Evolutionary conservation across 2,888 invertebrate genomes (phyloP).

Genomic region (Erebia palarica): DNA sequence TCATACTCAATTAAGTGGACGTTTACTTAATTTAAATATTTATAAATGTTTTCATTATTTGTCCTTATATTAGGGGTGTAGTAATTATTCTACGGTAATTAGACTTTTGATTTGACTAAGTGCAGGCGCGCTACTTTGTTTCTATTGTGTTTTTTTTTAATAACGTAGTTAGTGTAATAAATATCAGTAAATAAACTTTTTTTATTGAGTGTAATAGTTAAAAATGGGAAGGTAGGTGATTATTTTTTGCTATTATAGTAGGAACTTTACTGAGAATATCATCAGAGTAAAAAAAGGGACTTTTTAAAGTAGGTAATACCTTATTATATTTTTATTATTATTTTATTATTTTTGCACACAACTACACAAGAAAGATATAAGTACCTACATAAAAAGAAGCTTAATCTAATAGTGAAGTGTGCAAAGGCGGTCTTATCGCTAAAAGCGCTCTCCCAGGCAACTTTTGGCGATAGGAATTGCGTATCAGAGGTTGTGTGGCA

Average conservation of each 20-base stretch:
- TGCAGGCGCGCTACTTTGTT: background rate
- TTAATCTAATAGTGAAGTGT: too few relatives aligned
- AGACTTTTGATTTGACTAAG: slow-evolving; percentile 12
- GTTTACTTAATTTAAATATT: slow-evolving; percentile 28
- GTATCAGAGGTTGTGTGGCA: too few relatives aligned
- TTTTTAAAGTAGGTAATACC: too few relatives aligned
- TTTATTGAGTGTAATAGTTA: background rate
- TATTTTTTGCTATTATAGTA: too few relatives aligned
- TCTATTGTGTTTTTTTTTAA: background rate
- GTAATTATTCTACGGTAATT: slow-evolving; percentile 4
- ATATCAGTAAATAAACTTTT: background rate
- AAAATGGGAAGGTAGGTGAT: background rate
- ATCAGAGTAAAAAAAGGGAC: too few relatives aligned
- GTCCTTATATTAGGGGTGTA: slow-evolving; percentile 18
- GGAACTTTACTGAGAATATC: background rate
- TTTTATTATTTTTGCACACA: too few relatives aligned
- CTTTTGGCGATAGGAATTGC: too few relatives aligned
- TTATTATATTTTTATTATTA: too few relatives aligned
- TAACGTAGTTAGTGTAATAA: background rate
- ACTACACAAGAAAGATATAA: too few relatives aligned
- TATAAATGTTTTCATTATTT: slow-evolving; percentile 26
- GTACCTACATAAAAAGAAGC: too few relatives aligned
- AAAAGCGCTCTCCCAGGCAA: too few relatives aligned
- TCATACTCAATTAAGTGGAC: slow-evolving; percentile 29
- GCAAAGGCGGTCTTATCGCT: too few relatives aligned